These are phyloP conservation scores for Limonius californicus DNA, from an alignment of 1,140 invertebrate species.

Conservation along the genomic window DNA sequence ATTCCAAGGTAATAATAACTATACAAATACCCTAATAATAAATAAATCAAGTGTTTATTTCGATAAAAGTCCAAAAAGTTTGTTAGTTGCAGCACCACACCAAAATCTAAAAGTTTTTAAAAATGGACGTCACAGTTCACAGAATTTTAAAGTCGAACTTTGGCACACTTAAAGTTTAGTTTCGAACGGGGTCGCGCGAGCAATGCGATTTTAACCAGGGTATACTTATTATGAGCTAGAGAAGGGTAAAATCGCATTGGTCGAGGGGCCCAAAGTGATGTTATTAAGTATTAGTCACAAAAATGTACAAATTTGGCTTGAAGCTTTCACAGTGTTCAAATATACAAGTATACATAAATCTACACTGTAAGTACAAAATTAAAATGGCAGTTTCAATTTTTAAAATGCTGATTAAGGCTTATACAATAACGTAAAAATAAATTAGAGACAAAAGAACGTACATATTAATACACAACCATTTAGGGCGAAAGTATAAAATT, in stretches of 20 bases:
- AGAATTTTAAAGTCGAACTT: conserved; percentile 22
- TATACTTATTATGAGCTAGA: conserved; percentile 3
- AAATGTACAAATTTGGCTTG: not conserved
- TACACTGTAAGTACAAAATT: conserved; percentile 14
- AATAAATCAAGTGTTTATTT: not conserved
- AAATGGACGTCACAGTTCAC: conserved; percentile 37
- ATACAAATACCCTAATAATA: conserved; percentile 1
- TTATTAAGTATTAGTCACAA: conserved; percentile 11
- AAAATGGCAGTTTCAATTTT: not conserved
- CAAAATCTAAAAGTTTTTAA: conserved; percentile 30
- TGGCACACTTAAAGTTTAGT: conserved; percentile 25
- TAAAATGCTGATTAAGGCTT: conserved; percentile 1
- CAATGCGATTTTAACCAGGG: conserved; percentile 1
- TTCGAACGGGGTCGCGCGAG: not conserved
- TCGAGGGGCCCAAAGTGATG: conserved; percentile 4
- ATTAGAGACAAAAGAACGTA: not conserved
- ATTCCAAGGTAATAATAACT: conserved; percentile 4
- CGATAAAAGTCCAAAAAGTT: conserved; percentile 4
- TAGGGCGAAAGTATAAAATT: conserved; percentile 1
- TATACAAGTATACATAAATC: not conserved
- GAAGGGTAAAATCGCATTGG: no score
- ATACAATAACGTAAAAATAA: not conserved
- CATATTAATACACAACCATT: conserved; percentile 15
- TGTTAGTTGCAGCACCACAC: conserved; percentile 40
- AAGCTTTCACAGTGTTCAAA: not conserved